These are phyloP conservation scores for Pangasianodon gigas DNA, from an alignment of 2,113 vertebrate genomes.

Conservation along the genomic window DNA sequence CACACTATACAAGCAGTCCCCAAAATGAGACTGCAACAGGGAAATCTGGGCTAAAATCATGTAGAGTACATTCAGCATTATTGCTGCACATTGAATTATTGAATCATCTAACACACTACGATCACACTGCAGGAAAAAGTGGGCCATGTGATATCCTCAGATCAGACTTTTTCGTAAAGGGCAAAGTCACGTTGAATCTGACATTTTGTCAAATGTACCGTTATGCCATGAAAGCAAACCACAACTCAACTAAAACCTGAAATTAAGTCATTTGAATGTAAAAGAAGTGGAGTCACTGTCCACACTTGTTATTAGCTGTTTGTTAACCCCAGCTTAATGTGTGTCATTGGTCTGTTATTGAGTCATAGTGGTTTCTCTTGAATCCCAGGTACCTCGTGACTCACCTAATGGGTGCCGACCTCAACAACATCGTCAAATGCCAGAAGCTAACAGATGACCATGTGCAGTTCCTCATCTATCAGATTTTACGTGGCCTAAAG, in stretches of 20 bases:
- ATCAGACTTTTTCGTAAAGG: neutral
- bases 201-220: neutral
- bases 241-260: neutral
- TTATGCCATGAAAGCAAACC: neutral
- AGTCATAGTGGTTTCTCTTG: constrained; percentile 35
- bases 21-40: neutral
- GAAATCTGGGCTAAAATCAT: neutral
- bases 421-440: constrained; percentile 99
- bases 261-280: neutral
- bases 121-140: neutral
- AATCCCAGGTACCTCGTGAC: constrained; percentile 88
- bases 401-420: constrained; percentile 97
- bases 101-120: neutral
- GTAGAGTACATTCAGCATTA: neutral
- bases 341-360: constrained; percentile 2
- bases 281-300: neutral
- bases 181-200: neutral
- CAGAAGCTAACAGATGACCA: constrained; percentile 98
- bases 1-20: neutral
- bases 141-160: neutral
- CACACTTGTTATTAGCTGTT: constrained; percentile 4
- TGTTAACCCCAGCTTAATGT: neutral
- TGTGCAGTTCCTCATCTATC: constrained; percentile 98
- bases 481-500: constrained; percentile 96
- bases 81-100: no score